Percentiles rank a stretch among this genome's conserved stretches.
phyloP scores from a whole-genome alignment of 1,140 invertebrate species.

The Drosophila watanabei region DNA sequence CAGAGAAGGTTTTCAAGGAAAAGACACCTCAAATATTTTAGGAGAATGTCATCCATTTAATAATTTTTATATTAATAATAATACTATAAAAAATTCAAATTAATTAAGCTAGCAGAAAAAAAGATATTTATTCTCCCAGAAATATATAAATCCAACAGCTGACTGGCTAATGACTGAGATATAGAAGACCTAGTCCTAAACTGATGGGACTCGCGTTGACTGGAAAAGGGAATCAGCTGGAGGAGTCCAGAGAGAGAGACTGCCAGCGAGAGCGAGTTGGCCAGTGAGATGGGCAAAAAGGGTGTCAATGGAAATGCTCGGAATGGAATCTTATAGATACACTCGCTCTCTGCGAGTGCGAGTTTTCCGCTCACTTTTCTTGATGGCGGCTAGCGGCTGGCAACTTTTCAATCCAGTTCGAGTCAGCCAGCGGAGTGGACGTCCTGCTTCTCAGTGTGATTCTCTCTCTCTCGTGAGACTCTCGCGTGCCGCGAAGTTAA shows the following conservation, averaged over 20 bases:
- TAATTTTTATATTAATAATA: too few species aligned
- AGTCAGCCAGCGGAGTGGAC: constrained; percentile 73
- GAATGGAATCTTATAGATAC: constrained; percentile 69
- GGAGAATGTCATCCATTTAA: too few species aligned
- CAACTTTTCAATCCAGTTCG: constrained; percentile 79
- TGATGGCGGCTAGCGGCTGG: constrained; percentile 35
- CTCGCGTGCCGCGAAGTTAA: constrained; percentile 49
- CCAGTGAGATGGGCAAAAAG: constrained; percentile 52
- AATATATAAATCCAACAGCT: constrained; percentile 15
- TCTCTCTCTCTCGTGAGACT: constrained; percentile 7
- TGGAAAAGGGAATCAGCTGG: constrained; percentile 59
- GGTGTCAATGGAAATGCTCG: constrained; percentile 79
- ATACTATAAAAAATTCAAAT: too few species aligned
- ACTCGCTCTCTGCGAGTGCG: constrained; percentile 23
- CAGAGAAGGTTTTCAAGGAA: too few species aligned
- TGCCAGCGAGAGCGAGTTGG: not conserved
- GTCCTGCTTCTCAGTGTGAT: constrained; percentile 24
- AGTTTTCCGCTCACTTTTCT: constrained; percentile 9
- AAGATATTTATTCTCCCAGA: not conserved
- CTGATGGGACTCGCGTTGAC: not conserved
- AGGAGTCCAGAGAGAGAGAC: constrained; percentile 30
- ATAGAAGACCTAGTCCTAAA: not conserved
- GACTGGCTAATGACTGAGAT: not conserved
- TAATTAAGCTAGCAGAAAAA: too few species aligned
- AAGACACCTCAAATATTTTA: too few species aligned